Conservation (phyloP, 2,888 invertebrate genomes). For the Lypha dubia region DNA sequence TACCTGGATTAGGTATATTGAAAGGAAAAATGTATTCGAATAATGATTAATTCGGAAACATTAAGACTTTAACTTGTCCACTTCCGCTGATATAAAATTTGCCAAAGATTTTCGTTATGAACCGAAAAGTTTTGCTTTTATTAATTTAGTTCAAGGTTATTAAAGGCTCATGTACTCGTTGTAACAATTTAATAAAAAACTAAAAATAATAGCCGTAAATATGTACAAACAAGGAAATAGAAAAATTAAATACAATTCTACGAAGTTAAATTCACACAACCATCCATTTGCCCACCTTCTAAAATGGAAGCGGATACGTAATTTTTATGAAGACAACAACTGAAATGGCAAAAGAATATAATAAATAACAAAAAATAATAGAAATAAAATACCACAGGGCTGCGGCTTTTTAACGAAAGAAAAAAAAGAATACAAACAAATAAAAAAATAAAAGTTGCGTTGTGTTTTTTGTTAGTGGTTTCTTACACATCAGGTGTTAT, state of each 20-base stretch:
- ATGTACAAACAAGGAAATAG: neutral
- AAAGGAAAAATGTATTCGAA: no score
- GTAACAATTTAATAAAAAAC: neutral
- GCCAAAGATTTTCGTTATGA: neutral
- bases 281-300: neutral
- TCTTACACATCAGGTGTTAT: slow-evolving; percentile 12
- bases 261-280: neutral
- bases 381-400: neutral
- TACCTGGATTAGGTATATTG: no score
- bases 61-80: no score
- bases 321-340: neutral
- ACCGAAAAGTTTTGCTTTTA: neutral
- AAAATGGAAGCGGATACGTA: slow-evolving; percentile 12
- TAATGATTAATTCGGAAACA: no score
- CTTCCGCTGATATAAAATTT: neutral
- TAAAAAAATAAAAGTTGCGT: neutral
- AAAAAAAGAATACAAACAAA: neutral
- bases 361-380: no score
- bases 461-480: neutral
- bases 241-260: neutral
- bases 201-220: neutral
- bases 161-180: neutral
- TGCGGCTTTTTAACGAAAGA: neutral
- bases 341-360: neutral
- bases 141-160: slow-evolving; percentile 11